These are phyloP conservation scores for Probosciger aterrimus DNA, from an alignment of 2,113 vertebrate genomes.

Conservation along the genomic window DNA sequence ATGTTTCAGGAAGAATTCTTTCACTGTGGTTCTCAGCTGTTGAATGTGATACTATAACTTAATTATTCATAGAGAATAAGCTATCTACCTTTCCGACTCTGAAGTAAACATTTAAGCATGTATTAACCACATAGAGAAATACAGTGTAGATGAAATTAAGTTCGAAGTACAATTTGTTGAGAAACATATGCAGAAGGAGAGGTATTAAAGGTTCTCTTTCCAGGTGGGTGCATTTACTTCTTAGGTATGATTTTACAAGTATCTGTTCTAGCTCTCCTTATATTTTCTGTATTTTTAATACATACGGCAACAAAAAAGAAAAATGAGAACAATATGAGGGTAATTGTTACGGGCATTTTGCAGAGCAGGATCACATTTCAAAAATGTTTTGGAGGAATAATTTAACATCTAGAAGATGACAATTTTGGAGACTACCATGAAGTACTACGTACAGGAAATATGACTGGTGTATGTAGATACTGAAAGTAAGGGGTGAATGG, in stretches of 20 bases:
- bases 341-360: neutral
- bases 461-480: neutral
- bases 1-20: neutral
- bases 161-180: neutral
- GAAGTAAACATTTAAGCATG: neutral
- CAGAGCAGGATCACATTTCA: neutral
- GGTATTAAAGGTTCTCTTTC: neutral
- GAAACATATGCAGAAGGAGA: neutral
- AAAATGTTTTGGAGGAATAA: neutral
- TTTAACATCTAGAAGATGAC: neutral
- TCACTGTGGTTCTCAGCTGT: neutral
- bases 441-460: neutral
- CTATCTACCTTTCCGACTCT: neutral
- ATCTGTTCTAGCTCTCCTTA: neutral
- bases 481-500: neutral
- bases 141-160: neutral
- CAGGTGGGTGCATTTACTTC: neutral
- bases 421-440: neutral
- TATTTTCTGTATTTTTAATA: neutral
- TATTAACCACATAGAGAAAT: neutral
- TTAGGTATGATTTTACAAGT: neutral
- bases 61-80: neutral
- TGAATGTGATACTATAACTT: neutral
- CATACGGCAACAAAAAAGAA: neutral
- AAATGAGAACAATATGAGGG: neutral